Evolutionary conservation across 2,888 invertebrate species (phyloP).

Genomic region (Acanthoscelides obtectus): DNA sequence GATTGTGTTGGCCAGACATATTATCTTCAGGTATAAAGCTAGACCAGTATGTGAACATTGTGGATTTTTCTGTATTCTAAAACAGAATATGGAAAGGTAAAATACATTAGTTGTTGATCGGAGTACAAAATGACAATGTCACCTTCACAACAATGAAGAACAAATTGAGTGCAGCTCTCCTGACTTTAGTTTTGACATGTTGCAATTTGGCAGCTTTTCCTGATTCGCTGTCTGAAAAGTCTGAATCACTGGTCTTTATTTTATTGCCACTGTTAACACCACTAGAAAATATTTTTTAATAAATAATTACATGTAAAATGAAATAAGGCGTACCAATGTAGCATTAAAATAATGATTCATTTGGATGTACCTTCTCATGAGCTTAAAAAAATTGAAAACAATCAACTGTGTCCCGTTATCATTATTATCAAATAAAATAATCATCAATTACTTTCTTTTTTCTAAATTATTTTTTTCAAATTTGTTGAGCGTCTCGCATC

Average conservation of each 20-base stretch:
- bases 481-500: too few species aligned
- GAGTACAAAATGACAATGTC: too few species aligned
- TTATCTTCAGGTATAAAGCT: conserved; percentile 62
- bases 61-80: conserved; percentile 59
- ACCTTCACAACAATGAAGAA: conserved; percentile 58
- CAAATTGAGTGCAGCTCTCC: conserved; percentile 62
- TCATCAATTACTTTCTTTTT: too few species aligned
- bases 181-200: conserved; percentile 55
- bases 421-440: too few species aligned
- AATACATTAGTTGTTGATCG: too few species aligned
- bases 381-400: too few species aligned
- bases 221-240: conserved; percentile 61
- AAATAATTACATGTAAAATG: too few species aligned
- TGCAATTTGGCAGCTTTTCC: conserved; percentile 38
- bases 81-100: conserved; percentile 15
- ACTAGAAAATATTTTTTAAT: conserved; percentile 6
- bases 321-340: too few species aligned
- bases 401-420: too few species aligned
- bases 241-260: conserved; percentile 60
- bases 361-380: too few species aligned
- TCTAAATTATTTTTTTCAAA: too few species aligned
- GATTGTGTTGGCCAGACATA: conserved; percentile 46
- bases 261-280: conserved; percentile 5
- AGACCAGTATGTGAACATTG: conserved; percentile 75
- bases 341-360: too few species aligned